Evolutionary conservation across 2,888 invertebrate species (phyloP), one percentile per base, ranked within the genome.

Genomic region (Pammene fasciana): DNA sequence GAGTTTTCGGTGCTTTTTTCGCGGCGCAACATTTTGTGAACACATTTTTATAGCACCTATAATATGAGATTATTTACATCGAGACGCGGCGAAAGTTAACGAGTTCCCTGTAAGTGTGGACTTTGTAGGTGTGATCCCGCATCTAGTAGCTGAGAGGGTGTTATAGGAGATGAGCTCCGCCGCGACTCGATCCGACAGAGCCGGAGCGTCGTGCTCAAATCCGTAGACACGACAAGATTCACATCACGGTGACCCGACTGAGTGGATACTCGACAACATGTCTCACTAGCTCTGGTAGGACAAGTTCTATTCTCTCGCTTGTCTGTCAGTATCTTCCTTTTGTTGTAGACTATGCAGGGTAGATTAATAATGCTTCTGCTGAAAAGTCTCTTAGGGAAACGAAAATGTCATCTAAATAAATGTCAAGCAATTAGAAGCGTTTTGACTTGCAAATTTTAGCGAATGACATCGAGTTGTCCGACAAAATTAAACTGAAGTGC

Each of bases 401-500:
- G 43, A 14, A 10, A 36, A 36, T 8, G 62, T n/a, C 26, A 64
- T 59, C 36, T 48, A 56, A 43, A 65, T 65, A 65, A 52, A 68
- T 59, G 52, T 54, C n/a, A 45, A 45, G 62, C 43, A 57, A 57
- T 68, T 57, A 68, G 57, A 62, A 64, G 50, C 64, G 64, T 57
- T 68, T 68, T 68, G 68, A 70, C 59, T 65, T 70, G 68, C 68
- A 65, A 70, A 70, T 70, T 46, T 60, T 45, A 36, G 14, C 26
- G 52, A 68, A 59, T 59, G 64, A 70, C 50, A 46, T 34, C 36
- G 41, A 38, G 9, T 43, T 46, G 68, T 65, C 65, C 65, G 54
- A 34, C 54, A 43, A 65, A 68, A 68, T 68, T 65, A 68, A 68
- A 68, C 65, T 52, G 59, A 59, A 68, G 68, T 68, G 68, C 68